These are phyloP conservation scores for Pterostichus madidus DNA, from an alignment of 2,888 invertebrate species.

Conservation along the genomic window DNA sequence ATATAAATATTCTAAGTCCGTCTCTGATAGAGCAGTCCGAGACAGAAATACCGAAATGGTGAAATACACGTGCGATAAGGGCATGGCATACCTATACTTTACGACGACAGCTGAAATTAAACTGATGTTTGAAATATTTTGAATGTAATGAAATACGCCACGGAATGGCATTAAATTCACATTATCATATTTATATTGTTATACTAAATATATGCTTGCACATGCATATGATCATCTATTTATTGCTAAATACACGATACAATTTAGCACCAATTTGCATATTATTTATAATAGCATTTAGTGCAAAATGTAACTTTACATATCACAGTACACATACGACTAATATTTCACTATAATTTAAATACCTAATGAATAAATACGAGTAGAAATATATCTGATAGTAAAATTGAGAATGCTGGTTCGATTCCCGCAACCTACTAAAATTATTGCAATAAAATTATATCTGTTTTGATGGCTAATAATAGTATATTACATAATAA, in stretches of 20 bases:
- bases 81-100: slow-evolving; percentile 32
- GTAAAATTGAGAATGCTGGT: not conserved
- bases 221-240: slow-evolving; percentile 4
- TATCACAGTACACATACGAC: not conserved
- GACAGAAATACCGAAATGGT: no score
- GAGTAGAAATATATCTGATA: not conserved
- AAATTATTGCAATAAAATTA: not conserved
- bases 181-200: slow-evolving; percentile 34
- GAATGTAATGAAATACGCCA: slow-evolving; percentile 6
- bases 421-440: not conserved
- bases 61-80: not conserved
- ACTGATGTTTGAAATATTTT: slow-evolving; percentile 29
- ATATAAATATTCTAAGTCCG: no score
- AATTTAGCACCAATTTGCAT: not conserved
- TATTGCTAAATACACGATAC: slow-evolving; percentile 13
- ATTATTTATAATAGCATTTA: slow-evolving; percentile 17
- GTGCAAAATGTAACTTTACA: not conserved
- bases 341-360: not conserved
- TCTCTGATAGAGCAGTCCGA: no score
- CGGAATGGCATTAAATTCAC: slow-evolving; percentile 22
- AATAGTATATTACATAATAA: no score
- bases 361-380: no score
- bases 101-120: slow-evolving; percentile 42
- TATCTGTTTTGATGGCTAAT: no score
- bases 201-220: not conserved